Base-by-base conservation (phyloP, 2,113 vertebrate genomes). In the Oncorhynchus clarkii region DNA sequence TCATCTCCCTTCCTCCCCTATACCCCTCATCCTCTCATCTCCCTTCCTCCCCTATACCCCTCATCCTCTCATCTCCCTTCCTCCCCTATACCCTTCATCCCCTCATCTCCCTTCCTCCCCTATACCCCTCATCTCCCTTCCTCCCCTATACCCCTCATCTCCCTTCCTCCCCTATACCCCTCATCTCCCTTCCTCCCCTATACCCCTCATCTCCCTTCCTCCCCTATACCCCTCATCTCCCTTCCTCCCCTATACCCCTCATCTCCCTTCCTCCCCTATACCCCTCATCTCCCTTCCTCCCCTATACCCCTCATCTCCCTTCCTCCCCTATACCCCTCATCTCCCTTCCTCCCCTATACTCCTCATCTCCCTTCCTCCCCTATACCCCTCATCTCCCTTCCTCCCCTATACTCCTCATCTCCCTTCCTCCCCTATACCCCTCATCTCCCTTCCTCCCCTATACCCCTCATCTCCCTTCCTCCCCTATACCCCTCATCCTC, bases 331-430 rank as follows among this genome's bases (percentile, higher is more conserved):
- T 24, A 24, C 29, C 1, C 1, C 6, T 34, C 31, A 34, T 34
- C 31, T 81, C 67, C 73, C 67, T 75, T 57, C 27, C 27, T 27
- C 27, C 27, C 27, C 27, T 27, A 31, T 31, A 31, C 29, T 1
- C 1, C 29, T 27, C 20, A 5, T 67, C 39, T 81, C 67, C 73
- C 67, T 76, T 34, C 6, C 85, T 78, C 94, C 22, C 22, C 22
- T 24, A 24, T 24, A 24, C 22, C 22, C 22, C 22, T 24, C 22
- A 24, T 24, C 22, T 81, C 67, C 73, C 67, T 76, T 34, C 6
- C 6, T 7, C 31, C 31, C 31, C 31, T 6, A 6, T 34, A 34
- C 31, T 1, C 1, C 6, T 34, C 31, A 34, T 34, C 31, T 81
- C 67, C 73, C 67, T 75, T 57, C 27, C 27, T 27, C 27, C 27